Evolutionary conservation across 1,140 invertebrate species (phyloP), one percentile per base, ranked within the genome.

Genomic region (Notospermus geniculatus): DNA sequence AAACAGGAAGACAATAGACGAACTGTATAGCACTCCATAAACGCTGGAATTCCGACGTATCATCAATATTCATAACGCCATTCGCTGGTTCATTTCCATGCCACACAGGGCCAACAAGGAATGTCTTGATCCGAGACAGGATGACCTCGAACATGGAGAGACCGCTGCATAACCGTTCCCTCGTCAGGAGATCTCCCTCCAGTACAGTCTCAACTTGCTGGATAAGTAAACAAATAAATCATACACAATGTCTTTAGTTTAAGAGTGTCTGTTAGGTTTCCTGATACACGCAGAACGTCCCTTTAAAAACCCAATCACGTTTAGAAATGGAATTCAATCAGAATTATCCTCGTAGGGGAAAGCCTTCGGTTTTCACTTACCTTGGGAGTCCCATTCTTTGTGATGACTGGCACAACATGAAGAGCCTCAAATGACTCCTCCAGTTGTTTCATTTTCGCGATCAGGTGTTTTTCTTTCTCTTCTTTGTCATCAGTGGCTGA

Each of bases 1-100:
- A 90, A 62, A 95, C 91, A 1, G 94, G 93, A 74, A 95, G 94
- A 73, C 92, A 97, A 77, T 95, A 96, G 23, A 96, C 90, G 84
- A 98, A 98, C 80, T 98, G 95, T 7, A 98, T 82, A 0, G 93
- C 94, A 1, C 93, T 97, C 95, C 95, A 98, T 39, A 98, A 80
- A 32, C 93, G 86, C 84, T 98, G 94, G 79, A 98, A 98, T 83
- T 98, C 95, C 0, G 88, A 90, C 76, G 94, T 97, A 79, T 97
- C 94, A 77, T 97, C 94, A 9, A 97, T 87, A 78, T 94, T 92
- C 82, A 95, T 93, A 0, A 95, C 91, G 19, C 91, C 90, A 82
- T 95, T 92, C 39, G 92, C 89, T 54, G 92, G 89, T n/a, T 67
- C 59, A 29, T 89, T 88, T n/a, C 93, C 92, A 57, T 90, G 88